Evolutionary conservation across 2,888 invertebrate genomes (phyloP).

Genomic region (Lasioglossum pauxillum): DNA sequence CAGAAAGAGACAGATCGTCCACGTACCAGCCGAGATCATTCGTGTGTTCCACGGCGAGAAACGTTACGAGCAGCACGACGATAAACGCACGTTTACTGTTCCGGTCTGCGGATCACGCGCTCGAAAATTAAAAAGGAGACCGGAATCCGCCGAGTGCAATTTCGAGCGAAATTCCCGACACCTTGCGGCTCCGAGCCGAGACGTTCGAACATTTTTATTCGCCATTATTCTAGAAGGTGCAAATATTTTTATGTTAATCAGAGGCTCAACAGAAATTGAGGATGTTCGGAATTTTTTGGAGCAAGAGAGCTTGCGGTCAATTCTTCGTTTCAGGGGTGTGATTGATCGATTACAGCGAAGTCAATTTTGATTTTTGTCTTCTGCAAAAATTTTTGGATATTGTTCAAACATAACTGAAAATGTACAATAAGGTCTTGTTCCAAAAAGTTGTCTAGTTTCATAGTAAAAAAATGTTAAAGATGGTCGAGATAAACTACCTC

Average conservation of each 20-base stretch:
- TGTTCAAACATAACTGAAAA: no score
- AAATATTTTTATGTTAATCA: not conserved
- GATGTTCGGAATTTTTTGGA: not conserved
- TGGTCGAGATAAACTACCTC: not conserved
- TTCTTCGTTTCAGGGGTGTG: no score
- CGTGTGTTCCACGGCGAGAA: slow-evolving; percentile 30
- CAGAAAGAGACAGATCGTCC: slow-evolving; percentile 5
- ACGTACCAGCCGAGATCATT: not conserved
- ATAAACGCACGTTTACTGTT: slow-evolving; percentile 43
- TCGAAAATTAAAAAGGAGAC: slow-evolving; percentile 4
- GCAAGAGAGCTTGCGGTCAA: no score
- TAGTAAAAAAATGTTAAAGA: no score
- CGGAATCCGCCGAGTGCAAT: not conserved
- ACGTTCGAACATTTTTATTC: not conserved
- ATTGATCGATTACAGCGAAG: no score
- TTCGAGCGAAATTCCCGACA: not conserved
- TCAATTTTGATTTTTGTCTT: no score
- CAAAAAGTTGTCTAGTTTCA: no score
- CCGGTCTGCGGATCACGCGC: not conserved
- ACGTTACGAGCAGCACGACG: slow-evolving; percentile 19
- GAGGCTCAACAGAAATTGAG: not conserved
- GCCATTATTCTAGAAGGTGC: not conserved
- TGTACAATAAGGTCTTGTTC: no score
- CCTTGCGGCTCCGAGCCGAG: not conserved
- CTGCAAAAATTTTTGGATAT: no score